Evolutionary conservation across 2,797 vertebrate species (phyloP).

Genomic region (Hylomyscus alleni): DNA sequence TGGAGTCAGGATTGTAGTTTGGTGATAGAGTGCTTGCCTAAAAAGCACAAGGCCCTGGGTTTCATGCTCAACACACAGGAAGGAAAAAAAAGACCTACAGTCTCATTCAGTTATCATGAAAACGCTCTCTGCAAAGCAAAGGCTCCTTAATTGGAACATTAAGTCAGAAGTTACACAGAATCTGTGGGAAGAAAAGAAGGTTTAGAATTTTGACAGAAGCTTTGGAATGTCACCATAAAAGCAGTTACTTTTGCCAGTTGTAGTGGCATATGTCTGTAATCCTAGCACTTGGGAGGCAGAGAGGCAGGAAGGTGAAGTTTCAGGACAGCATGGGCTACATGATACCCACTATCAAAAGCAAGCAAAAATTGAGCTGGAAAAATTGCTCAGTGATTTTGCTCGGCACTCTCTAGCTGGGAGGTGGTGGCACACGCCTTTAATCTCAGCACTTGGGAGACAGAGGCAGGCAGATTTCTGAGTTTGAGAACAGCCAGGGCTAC

Average conservation of each 20-base stretch:
- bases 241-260: neutral
- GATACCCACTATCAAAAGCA: neutral
- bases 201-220: conserved; percentile 48
- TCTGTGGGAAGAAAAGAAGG: neutral
- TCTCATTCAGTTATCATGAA: neutral
- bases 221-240: conserved; percentile 23
- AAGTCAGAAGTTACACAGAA: neutral
- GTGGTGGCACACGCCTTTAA: no score
- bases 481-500: no score
- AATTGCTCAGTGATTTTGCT: neutral
- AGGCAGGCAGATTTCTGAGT: no score
- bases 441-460: no score
- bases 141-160: neutral
- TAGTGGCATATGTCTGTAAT: no score
- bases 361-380: no score
- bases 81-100: neutral
- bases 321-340: neutral
- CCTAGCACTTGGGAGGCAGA: neutral
- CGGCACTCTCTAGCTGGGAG: no score
- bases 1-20: neutral
- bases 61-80: neutral
- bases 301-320: neutral
- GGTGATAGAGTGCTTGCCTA: neutral
- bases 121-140: neutral
- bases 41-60: neutral